Percentiles rank a stretch among this genome's conserved stretches.
Conservation (phyloP, 2,888 invertebrate species). For the Hofmannophila pseudospretella region DNA sequence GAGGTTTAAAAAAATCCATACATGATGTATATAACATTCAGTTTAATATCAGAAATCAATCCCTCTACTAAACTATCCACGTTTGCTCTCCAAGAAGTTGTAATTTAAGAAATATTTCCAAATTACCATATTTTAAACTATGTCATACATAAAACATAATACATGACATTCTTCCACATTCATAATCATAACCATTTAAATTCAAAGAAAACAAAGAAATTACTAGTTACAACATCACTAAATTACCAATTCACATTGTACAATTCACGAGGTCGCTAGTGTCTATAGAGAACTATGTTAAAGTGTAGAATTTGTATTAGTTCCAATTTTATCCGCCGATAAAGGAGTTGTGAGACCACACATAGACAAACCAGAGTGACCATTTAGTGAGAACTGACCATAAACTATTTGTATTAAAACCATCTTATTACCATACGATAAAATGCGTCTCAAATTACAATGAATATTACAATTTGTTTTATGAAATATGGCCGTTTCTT, state of each 20-base stretch:
- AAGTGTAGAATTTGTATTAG: background rate
- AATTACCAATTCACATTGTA: slow-evolving; percentile 1
- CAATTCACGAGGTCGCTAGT: background rate
- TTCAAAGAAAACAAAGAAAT: slow-evolving; percentile 26
- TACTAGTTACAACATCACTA: slow-evolving; percentile 4
- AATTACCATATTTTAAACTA: slow-evolving; percentile 11
- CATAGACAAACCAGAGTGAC: slow-evolving; percentile 17
- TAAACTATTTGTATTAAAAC: slow-evolving; percentile 50
- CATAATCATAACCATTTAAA: slow-evolving; percentile 8
- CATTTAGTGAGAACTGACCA: slow-evolving; percentile 19
- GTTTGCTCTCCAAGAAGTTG: no score
- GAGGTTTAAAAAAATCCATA: no score
- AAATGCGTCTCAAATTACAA: slow-evolving; percentile 52
- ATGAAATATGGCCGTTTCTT: slow-evolving; percentile 43
- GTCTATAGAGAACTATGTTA: background rate
- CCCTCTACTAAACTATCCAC: no score
- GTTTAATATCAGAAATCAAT: no score
- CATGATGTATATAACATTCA: no score
- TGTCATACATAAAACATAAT: slow-evolving; percentile 5
- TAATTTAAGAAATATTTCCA: background rate
- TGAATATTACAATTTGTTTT: slow-evolving; percentile 49
- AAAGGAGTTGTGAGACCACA: slow-evolving; percentile 33
- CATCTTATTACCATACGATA: slow-evolving; percentile 37
- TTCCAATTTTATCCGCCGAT: background rate
- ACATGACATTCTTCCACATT: slow-evolving; percentile 5